Conservation (phyloP, 2,113 vertebrate genomes). For the Electrona antarctica region DNA sequence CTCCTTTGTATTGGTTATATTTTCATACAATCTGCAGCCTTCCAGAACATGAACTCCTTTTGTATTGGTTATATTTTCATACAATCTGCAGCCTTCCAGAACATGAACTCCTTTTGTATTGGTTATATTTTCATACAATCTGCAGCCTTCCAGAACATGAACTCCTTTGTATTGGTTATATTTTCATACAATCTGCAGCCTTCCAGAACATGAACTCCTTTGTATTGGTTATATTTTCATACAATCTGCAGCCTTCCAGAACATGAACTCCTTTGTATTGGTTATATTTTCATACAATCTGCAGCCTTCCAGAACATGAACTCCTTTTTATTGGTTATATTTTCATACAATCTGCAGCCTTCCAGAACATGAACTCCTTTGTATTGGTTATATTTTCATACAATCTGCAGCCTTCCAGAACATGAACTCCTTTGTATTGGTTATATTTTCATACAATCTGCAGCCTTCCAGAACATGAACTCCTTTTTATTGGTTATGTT, state of each 20-base stretch:
- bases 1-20: slow-evolving; percentile 61
- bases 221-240: background rate
- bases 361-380: slow-evolving; percentile 97
- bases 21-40: slow-evolving; percentile 77
- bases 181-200: slow-evolving; percentile 70
- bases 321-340: slow-evolving; percentile 62
- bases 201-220: slow-evolving; percentile 99
- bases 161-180: slow-evolving; percentile 71
- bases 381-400: background rate
- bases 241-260: slow-evolving; percentile 89
- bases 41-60: slow-evolving; percentile 97
- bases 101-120: slow-evolving; percentile 88
- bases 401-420: slow-evolving; percentile 91
- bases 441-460: background rate
- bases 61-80: background rate
- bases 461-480: slow-evolving; percentile 99
- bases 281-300: background rate
- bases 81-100: slow-evolving; percentile 89
- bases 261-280: slow-evolving; percentile 88
- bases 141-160: slow-evolving; percentile 98
- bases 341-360: slow-evolving; percentile 77
- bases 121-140: background rate
- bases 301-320: slow-evolving; percentile 99
- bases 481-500: slow-evolving; percentile 60
- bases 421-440: slow-evolving; percentile 86